Evolutionary conservation across 1,140 invertebrate genomes (phyloP).

Genomic region (Thaumetopoea pityocampa): DNA sequence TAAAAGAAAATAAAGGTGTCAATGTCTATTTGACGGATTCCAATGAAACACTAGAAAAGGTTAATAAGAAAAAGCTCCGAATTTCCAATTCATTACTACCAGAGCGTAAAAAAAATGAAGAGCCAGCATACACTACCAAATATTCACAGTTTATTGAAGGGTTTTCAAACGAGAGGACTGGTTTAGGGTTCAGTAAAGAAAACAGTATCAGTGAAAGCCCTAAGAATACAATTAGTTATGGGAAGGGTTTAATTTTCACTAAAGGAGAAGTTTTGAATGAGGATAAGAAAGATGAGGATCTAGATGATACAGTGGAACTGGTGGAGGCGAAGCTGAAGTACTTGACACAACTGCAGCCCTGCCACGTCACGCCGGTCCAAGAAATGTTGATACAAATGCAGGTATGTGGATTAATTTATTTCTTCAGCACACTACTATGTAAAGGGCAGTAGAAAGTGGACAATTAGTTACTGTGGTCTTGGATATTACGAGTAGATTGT

Average conservation of each 20-base stretch:
- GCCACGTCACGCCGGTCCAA: conserved; percentile 45
- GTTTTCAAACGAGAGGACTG: conserved; percentile 53
- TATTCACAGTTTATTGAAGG: conserved; percentile 64
- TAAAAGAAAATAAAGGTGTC: conserved; percentile 43
- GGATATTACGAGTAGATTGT: no score
- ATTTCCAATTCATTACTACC: conserved; percentile 61
- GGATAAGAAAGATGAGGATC: conserved; percentile 51
- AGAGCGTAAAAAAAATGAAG: conserved; percentile 40
- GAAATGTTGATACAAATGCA: conserved; percentile 66
- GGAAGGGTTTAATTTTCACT: conserved; percentile 58
- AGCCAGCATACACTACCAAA: conserved; percentile 57
- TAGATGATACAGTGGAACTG: conserved; percentile 48
- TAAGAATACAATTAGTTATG: conserved; percentile 55
- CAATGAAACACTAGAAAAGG: conserved; percentile 35
- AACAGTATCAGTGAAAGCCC: conserved; percentile 31
- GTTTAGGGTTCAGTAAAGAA: conserved; percentile 58
- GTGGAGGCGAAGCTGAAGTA: conserved; percentile 60
- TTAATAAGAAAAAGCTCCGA: conserved; percentile 48
- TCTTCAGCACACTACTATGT: no score
- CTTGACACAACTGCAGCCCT: conserved; percentile 47
- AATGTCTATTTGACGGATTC: conserved; percentile 47
- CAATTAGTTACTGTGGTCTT: no score
- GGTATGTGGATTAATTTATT: no score
- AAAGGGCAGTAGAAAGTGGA: no score
- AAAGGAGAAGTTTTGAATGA: conserved; percentile 64